Evolutionary conservation across 1,140 invertebrate species (phyloP).

Genomic region (Aphelinus certus): DNA sequence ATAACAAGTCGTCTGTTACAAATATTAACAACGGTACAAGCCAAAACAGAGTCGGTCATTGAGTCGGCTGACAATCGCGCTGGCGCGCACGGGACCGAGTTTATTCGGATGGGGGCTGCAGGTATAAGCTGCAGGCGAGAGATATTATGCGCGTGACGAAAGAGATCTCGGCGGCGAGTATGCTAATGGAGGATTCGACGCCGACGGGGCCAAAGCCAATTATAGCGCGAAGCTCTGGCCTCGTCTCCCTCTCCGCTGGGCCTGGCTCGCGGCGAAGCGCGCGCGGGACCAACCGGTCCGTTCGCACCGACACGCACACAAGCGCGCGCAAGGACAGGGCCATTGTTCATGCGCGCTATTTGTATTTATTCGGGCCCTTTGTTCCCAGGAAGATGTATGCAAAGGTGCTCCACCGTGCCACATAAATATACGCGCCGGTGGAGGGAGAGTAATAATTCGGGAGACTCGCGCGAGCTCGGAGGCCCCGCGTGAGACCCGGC

Average conservation of each 20-base stretch:
- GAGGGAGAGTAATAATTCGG: constrained; percentile 32
- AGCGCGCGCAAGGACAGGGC: constrained; percentile 14
- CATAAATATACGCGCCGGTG: constrained; percentile 25
- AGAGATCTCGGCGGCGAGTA: constrained; percentile 61
- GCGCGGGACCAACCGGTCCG: neutral
- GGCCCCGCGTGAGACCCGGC: neutral
- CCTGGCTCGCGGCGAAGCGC: neutral
- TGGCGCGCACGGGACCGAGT: neutral
- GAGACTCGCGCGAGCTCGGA: neutral
- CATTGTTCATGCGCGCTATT: constrained; percentile 62
- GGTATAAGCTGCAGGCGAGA: constrained; percentile 29
- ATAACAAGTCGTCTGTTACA: too few relatives aligned
- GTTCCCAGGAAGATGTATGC: constrained; percentile 43
- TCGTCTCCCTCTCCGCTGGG: constrained; percentile 7
- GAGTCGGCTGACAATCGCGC: neutral
- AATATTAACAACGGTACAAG: too few relatives aligned
- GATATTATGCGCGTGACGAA: constrained; percentile 62
- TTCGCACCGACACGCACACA: constrained; percentile 46
- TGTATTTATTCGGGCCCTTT: constrained; percentile 60
- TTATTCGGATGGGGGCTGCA: constrained; percentile 12
- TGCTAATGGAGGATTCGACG: constrained; percentile 59
- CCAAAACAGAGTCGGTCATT: too few relatives aligned
- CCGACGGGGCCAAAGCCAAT: constrained; percentile 59
- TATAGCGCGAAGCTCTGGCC: constrained; percentile 53
- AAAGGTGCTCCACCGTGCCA: constrained; percentile 8